phyloP scores from a whole-genome alignment of 2,888 invertebrate genomes.

The Cyrtodaria siliqua region DNA sequence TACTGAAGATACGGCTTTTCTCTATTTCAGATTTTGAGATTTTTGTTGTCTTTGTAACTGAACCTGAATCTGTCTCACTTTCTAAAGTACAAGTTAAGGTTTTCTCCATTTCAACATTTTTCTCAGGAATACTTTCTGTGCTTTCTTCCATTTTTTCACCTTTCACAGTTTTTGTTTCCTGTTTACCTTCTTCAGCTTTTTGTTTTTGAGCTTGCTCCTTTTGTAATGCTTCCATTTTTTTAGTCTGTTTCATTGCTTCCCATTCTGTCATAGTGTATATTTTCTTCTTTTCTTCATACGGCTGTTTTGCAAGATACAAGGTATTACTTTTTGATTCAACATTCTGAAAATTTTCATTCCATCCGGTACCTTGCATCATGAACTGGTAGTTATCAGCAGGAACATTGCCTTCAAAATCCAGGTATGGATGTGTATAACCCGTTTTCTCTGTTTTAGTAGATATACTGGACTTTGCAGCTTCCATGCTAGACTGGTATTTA shows the following conservation, averaged over 20 bases:
- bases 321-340: slow-evolving; percentile 45
- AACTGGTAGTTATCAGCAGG: slow-evolving; percentile 65
- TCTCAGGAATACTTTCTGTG: slow-evolving; percentile 29
- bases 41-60: slow-evolving; percentile 5
- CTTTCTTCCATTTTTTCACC: slow-evolving; percentile 39
- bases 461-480: slow-evolving; percentile 55
- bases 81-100: slow-evolving; percentile 42
- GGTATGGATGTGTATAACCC: slow-evolving; percentile 66
- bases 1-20: slow-evolving; percentile 5
- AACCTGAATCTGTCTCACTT: slow-evolving; percentile 48
- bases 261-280: slow-evolving; percentile 83
- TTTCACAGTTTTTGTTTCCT: slow-evolving; percentile 20
- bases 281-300: slow-evolving; percentile 81
- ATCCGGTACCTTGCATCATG: slow-evolving; percentile 44
- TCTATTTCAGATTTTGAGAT: slow-evolving; percentile 8
- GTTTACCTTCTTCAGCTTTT: slow-evolving; percentile 17
- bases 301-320: slow-evolving; percentile 69
- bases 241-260: slow-evolving; percentile 80
- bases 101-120: slow-evolving; percentile 39
- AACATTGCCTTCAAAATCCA: slow-evolving; percentile 77
- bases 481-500: slow-evolving; percentile 61
- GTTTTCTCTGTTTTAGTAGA: slow-evolving; percentile 50
- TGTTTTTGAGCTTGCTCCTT: background rate
- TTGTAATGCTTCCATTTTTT: slow-evolving; percentile 39
- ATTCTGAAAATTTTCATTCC: slow-evolving; percentile 58